Evolutionary conservation across 2,797 vertebrate species (phyloP), one percentile per base, ranked within the genome.

Genomic region (Lithobates pipiens): DNA sequence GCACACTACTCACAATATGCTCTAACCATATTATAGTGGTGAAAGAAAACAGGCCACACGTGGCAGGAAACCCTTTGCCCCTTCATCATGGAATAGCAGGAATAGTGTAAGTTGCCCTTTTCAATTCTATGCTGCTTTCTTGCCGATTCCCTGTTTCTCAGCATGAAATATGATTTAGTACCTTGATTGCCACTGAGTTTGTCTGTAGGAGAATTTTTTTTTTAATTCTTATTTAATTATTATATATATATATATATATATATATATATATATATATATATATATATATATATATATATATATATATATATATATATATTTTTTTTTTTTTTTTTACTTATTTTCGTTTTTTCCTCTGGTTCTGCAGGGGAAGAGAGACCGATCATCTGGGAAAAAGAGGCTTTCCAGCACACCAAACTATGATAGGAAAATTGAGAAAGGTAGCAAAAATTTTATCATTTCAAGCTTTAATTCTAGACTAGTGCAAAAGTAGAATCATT

Each of bases 401-500:
- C 78, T 95, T 80, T 94, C 94, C 84, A 97, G 96, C 88, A 97
- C 96, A 76, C 96, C 96, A 10, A 92, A 95, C 8, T 88, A 92
- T 79, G 86, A 84, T 39, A 93, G 91, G 46, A 88, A 61, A 25
- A 90, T 81, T 13, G 88, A 93, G 54, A 95, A 92, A 94, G 95
- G 95, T 95, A 90, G 16, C 15, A 16, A 50, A 50, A 11, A 1
- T 54, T 16, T 54, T 54, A 16, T 54, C 16, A 54, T 54, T 5
- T 54, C 4, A 4, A 18, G 3, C 18, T 54, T 54, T 54, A 5
- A 18, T 18, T 54, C 16, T 54, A 18, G 15, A 54, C 16, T 54
- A 18, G 50, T 0, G 15, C 46, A 50, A 4, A 50, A 50, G 13
- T 50, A 3, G 13, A 50, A 11, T 16, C 3, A 18, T 50, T 50